A percentile compares a stretch with the other conserved stretches of the same genome.
Evolutionary conservation across 2,797 vertebrate species (phyloP).

Genomic region (Florisuga fusca): DNA sequence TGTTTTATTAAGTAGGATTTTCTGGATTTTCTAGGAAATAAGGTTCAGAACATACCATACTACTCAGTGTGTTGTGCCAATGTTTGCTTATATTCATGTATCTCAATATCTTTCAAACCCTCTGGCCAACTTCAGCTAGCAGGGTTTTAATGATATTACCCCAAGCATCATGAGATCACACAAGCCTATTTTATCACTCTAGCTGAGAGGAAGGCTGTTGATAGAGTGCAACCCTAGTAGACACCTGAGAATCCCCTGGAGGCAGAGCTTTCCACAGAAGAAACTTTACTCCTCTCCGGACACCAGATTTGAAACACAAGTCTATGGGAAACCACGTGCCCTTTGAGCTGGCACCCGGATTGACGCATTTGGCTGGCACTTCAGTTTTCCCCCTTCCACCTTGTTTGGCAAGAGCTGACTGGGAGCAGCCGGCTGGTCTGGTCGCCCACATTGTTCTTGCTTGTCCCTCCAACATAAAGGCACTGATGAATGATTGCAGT

Average conservation of each 20-base stretch:
- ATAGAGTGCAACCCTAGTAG: not conserved
- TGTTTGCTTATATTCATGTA: not conserved
- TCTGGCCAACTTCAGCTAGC: not conserved
- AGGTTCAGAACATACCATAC: not conserved
- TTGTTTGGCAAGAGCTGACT: conserved; percentile 17
- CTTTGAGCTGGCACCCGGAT: conserved; percentile 38
- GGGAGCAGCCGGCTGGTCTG: not conserved
- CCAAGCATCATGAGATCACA: not conserved
- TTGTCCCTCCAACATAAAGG: not conserved
- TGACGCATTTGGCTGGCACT: conserved; percentile 50
- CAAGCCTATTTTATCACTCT: not conserved
- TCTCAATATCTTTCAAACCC: not conserved
- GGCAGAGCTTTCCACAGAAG: conserved; percentile 12
- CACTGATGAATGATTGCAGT: not conserved
- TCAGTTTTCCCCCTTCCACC: not conserved
- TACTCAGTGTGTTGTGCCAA: no score
- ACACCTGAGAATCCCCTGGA: conserved; percentile 44
- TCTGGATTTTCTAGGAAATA: not conserved
- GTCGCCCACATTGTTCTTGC: conserved; percentile 14
- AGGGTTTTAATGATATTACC: not conserved
- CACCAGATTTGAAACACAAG: conserved; percentile 47
- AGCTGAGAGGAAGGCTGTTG: not conserved
- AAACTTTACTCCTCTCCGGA: conserved; percentile 43
- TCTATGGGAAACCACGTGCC: conserved; percentile 51
- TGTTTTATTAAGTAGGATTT: not conserved